A percentile compares a stretch with the other conserved stretches of the same genome.
Evolutionary conservation across 2,797 vertebrate genomes (phyloP).

Genomic region (Falco berigora): DNA sequence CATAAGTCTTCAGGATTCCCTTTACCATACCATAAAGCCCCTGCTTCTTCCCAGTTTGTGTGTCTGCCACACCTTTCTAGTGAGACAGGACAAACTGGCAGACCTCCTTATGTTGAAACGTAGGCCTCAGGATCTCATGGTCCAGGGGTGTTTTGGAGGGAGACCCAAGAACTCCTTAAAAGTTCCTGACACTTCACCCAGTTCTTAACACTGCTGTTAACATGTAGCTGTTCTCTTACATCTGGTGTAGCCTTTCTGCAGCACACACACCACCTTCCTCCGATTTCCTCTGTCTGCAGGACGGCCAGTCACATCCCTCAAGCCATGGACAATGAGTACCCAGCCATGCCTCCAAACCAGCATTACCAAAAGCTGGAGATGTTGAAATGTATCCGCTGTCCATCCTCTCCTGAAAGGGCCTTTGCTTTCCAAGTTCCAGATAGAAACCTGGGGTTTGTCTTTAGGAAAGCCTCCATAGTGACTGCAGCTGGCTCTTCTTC

Average conservation of each 20-base stretch:
- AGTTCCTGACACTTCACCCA: neutral
- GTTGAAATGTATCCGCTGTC: neutral
- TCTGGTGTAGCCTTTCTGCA: neutral
- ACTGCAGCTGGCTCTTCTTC: neutral
- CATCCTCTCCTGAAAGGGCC: neutral
- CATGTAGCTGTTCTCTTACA: neutral
- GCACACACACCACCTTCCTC: neutral
- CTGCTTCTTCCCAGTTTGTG: neutral
- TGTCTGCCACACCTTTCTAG: neutral
- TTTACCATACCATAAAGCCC: neutral
- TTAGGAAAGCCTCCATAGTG: neutral
- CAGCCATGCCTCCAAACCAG: neutral
- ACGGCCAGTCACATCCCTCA: accelerated
- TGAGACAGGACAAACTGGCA: neutral
- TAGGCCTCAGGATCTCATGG: neutral
- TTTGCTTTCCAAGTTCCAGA: neutral
- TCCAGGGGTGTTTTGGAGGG: neutral
- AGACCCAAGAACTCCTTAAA: neutral
- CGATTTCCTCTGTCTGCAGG: neutral
- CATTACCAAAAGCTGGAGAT: neutral
- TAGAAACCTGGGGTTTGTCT: neutral
- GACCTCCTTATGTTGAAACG: neutral
- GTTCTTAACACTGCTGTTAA: neutral
- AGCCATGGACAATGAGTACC: neutral
- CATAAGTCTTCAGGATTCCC: neutral